phyloP scores from a whole-genome alignment of 2,113 vertebrate genomes.

The Actenoides hombroni region DNA sequence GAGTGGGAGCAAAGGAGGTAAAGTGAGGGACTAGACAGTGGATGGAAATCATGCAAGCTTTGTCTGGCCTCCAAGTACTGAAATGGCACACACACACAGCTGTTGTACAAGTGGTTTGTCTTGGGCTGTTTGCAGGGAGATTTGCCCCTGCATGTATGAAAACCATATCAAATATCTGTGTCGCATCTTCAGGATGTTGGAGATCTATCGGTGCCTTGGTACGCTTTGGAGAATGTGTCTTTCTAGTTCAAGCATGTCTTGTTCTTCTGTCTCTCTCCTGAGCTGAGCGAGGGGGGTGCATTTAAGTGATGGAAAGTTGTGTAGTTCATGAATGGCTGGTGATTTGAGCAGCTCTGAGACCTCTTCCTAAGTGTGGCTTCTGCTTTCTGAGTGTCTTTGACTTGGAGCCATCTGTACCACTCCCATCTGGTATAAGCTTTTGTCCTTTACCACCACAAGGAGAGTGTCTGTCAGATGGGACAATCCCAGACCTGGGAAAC shows the following conservation, averaged over 20 bases:
- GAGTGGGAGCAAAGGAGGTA: background rate
- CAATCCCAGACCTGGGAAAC: background rate
- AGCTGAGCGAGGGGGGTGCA: fast-evolving
- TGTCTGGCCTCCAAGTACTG: background rate
- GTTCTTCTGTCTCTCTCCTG: background rate
- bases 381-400: background rate
- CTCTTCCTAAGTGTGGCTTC: background rate
- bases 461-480: too few species aligned
- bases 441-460: background rate
- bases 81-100: fast-evolving
- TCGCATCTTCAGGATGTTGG: fast-evolving
- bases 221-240: fast-evolving
- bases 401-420: background rate
- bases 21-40: background rate
- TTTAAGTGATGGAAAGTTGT: too few species aligned
- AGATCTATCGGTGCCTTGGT: fast-evolving
- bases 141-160: background rate
- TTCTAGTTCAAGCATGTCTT: background rate
- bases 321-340: too few species aligned
- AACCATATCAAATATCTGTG: fast-evolving
- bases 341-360: background rate
- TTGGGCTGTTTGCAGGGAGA: background rate
- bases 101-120: background rate
- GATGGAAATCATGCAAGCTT: background rate
- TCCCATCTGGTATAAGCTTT: background rate